Conservation (phyloP, 1,140 invertebrate genomes). For the Neodiprion pinetum region DNA sequence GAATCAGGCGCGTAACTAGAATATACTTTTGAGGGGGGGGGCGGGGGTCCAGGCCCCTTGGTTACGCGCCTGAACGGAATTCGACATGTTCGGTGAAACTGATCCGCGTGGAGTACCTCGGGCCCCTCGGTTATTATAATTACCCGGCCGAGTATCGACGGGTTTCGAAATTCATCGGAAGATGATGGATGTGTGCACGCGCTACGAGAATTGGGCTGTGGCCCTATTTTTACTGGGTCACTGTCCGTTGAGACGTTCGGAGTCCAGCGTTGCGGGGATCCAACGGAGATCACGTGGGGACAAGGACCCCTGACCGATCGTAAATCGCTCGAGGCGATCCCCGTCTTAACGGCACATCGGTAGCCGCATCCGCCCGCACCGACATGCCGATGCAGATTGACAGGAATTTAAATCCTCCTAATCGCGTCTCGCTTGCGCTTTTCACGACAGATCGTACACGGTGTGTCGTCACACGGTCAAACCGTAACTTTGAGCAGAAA, state of each 20-base stretch:
- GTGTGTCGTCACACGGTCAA: no score
- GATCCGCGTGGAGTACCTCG: neutral
- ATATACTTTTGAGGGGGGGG: no score
- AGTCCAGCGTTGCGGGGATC: neutral
- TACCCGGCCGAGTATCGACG: neutral
- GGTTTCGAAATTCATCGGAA: conserved; percentile 41
- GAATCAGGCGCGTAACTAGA: no score
- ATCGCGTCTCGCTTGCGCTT: neutral
- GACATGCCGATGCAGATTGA: no score
- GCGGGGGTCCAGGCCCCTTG: no score
- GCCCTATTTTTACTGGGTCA: conserved; percentile 7
- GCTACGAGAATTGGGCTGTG: conserved; percentile 1
- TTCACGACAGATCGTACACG: neutral
- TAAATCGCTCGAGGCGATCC: neutral
- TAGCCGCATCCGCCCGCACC: neutral
- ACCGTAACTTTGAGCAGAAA: no score
- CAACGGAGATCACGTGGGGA: neutral
- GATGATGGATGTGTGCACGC: conserved; percentile 42
- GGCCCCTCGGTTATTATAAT: neutral
- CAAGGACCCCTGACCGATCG: conserved; percentile 1
- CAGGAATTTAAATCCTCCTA: neutral
- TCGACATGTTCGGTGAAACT: neutral
- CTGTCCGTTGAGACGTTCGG: neutral
- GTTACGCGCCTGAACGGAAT: no score
- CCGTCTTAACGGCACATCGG: conserved; percentile 6